Conservation (phyloP, 2,888 invertebrate genomes). For the Mallateleia sp. region DNA sequence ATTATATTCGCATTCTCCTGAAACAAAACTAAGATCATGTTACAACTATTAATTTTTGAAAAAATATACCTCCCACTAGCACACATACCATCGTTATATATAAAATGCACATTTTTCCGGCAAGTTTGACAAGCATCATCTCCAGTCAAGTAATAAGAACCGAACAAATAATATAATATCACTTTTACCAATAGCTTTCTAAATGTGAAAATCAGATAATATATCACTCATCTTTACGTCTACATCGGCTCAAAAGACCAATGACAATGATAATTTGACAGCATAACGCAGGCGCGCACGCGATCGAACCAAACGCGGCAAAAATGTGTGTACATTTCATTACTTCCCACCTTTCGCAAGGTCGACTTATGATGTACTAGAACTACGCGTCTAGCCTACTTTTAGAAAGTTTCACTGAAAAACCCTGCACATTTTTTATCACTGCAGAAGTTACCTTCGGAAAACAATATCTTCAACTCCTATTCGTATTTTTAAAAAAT, state of each 20-base stretch:
- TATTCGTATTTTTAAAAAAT: too few relatives aligned
- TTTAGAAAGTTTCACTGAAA: constrained; percentile 14
- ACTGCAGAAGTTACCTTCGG: too few relatives aligned
- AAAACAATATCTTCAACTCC: too few relatives aligned
- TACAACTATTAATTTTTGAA: constrained; percentile 37
- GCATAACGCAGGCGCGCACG: constrained; percentile 28
- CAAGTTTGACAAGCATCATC: constrained; percentile 49
- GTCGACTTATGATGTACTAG: too few relatives aligned
- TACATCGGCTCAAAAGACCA: constrained; percentile 35
- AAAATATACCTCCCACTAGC: constrained; percentile 22
- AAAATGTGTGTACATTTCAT: constrained; percentile 29
- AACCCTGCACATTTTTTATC: neutral
- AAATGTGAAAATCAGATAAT: constrained; percentile 69
- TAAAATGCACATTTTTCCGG: constrained; percentile 21
- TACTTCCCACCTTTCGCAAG: constrained; percentile 36
- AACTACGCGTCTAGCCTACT: constrained; percentile 22
- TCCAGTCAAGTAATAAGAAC: constrained; percentile 45
- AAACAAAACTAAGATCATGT: constrained; percentile 57
- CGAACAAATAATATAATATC: constrained; percentile 56
- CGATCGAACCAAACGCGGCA: constrained; percentile 21
- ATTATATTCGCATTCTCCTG: constrained; percentile 48
- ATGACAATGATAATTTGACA: constrained; percentile 62
- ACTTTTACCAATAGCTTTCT: constrained; percentile 69
- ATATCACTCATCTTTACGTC: constrained; percentile 66
- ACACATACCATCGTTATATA: constrained; percentile 1